These are phyloP conservation scores for Sogatella furcifera DNA, from an alignment of 1,140 invertebrate genomes.

Conservation along the genomic window DNA sequence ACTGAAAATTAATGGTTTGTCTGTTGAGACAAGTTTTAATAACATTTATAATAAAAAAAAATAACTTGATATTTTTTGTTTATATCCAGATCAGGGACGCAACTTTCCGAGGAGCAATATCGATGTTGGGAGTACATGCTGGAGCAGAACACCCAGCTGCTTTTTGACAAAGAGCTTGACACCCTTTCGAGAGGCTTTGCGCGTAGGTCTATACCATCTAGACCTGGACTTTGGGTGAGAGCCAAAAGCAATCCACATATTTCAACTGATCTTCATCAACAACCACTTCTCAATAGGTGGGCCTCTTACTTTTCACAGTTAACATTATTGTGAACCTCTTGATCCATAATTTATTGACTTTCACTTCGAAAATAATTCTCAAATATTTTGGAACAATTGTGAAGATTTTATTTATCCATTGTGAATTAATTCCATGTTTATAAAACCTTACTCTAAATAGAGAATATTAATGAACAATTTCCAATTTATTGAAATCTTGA, in stretches of 20 bases:
- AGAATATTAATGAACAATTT: no score
- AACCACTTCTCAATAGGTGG: slow-evolving; percentile 19
- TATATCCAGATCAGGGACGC: slow-evolving; percentile 30
- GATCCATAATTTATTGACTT: background rate
- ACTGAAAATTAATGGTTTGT: no score
- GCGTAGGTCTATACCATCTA: slow-evolving; percentile 27
- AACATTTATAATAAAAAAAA: background rate
- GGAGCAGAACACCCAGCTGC: slow-evolving; percentile 76
- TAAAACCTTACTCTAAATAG: no score
- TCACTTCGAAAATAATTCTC: no score
- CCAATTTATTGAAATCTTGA: no score
- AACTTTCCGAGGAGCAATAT: slow-evolving; percentile 70
- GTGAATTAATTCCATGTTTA: no score
- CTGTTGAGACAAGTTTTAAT: background rate
- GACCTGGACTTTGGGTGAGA: slow-evolving; percentile 20
- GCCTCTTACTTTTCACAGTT: background rate
- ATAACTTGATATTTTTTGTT: background rate
- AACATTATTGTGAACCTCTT: no score
- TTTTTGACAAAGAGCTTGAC: slow-evolving; percentile 80
- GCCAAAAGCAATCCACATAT: slow-evolving; percentile 22
- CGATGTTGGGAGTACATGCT: slow-evolving; percentile 90
- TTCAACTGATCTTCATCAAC: slow-evolving; percentile 11
- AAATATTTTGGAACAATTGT: no score
- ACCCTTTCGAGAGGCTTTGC: slow-evolving; percentile 54
- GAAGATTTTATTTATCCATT: no score